Conservation (phyloP, 1,140 invertebrate species). For the Proctacanthus coquilletti region DNA sequence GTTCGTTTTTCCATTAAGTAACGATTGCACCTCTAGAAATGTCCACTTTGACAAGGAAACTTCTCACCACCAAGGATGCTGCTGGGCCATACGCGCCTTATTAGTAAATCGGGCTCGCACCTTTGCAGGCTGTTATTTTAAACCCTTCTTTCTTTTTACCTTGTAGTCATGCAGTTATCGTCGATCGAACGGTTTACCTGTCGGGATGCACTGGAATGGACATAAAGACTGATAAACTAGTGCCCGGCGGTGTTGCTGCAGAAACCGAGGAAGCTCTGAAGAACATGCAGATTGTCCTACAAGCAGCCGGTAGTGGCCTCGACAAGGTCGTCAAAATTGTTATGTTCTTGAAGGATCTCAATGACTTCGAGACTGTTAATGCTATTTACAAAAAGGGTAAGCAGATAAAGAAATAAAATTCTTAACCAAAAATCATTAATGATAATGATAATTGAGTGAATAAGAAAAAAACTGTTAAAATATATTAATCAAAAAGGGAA, state of each 20-base stretch:
- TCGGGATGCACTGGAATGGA: slow-evolving; percentile 73
- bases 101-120: slow-evolving; percentile 30
- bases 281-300: slow-evolving; percentile 60
- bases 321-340: slow-evolving; percentile 74
- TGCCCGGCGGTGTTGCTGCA: slow-evolving; percentile 50
- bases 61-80: slow-evolving; percentile 22
- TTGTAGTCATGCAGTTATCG: slow-evolving; percentile 67
- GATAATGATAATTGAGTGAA: too few relatives aligned
- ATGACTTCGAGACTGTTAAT: slow-evolving; percentile 66
- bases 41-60: slow-evolving; percentile 10
- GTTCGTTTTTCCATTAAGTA: too few relatives aligned
- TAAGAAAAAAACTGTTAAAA: too few relatives aligned
- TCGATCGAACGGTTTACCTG: slow-evolving; percentile 67
- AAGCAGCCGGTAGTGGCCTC: slow-evolving; percentile 51
- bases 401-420: too few relatives aligned
- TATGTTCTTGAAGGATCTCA: slow-evolving; percentile 63
- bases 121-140: slow-evolving; percentile 2
- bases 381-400: slow-evolving; percentile 75
- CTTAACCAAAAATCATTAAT: too few relatives aligned
- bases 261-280: slow-evolving; percentile 60
- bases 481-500: too few relatives aligned
- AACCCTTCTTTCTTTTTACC: slow-evolving; percentile 1
- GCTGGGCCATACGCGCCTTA: slow-evolving; percentile 45
- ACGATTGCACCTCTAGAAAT: too few relatives aligned
- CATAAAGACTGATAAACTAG: slow-evolving; percentile 46